Base-by-base conservation (phyloP, 2,797 vertebrate species). In the Micropoecilia bifurca region DNA sequence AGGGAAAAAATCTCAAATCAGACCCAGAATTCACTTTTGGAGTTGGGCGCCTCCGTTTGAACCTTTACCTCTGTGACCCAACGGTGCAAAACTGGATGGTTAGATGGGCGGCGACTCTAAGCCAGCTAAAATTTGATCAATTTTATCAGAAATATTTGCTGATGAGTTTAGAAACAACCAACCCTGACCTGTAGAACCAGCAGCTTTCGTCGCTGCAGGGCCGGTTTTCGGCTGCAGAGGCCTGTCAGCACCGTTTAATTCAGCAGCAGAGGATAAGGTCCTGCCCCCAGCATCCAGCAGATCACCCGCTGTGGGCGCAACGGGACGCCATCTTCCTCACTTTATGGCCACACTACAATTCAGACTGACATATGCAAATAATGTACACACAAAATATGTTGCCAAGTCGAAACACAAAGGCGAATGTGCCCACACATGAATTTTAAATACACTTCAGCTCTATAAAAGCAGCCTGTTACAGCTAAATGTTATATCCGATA, bases 221-320 rank as follows among this genome's bases (percentile, higher is more conserved):
- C 6, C 41, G 14, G 25, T 45, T 71, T 71, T 71, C 6, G 1
- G 16, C 30, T 16, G 80, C 79, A 80, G 63, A 74, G 36, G 7
- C 0, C 68, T 71, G 81, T 86, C 88, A 47, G 77, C 77, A 28
- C 78, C 4, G 47, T 77, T 85, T 77, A 73, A 85, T 81, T 76
- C 80, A 79, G 0, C 73, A 2, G 68, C 28, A 14, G 39, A 14
- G 50, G 75, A 77, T n/a, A 75, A 76, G 87, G 81, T 78, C 46
- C n/a, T 16, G 61, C 47, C 80, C 81, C 48, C 3, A 0, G 36
- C 6, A 4, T 55, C 73, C 74, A 20, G 4, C 75, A n/a, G 79
- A 73, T 81, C 79, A 66, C 75, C 80, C 73, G 68, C 75, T 28
- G 73, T 0, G 0, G 45, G 39, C 79, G 57, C 68, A 36, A 3